These are phyloP conservation scores for Andrena flavipes DNA, from an alignment of 2,888 invertebrate genomes.

Conservation along the genomic window DNA sequence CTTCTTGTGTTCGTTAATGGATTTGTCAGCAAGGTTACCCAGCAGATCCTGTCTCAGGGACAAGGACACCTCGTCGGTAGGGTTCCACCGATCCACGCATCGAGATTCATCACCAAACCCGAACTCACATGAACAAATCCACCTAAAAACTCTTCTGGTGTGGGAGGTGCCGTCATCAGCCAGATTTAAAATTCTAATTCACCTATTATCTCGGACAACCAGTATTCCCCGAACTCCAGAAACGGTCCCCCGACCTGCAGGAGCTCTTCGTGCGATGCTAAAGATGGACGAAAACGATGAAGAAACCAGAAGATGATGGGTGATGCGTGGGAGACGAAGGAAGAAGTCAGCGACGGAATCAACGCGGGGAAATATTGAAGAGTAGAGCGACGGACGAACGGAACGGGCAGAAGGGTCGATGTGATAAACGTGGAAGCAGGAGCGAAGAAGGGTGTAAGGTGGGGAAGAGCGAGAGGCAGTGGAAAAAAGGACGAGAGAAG, in stretches of 20 bases:
- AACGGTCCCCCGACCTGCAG: slow-evolving; percentile 30
- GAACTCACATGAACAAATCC: slow-evolving; percentile 1
- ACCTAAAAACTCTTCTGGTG: neutral
- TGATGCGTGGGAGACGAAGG: neutral
- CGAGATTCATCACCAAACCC: neutral
- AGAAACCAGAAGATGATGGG: neutral
- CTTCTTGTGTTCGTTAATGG: neutral
- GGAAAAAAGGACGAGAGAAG: slow-evolving; percentile 37
- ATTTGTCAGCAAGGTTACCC: neutral
- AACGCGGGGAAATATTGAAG: slow-evolving; percentile 24
- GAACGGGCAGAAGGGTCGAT: neutral
- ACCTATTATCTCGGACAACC: slow-evolving; percentile 40
- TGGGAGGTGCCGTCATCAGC: slow-evolving; percentile 17
- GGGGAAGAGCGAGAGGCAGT: neutral
- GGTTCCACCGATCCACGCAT: no score
- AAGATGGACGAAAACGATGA: neutral
- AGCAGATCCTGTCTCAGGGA: neutral
- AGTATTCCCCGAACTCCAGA: slow-evolving; percentile 45
- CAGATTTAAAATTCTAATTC: slow-evolving; percentile 58
- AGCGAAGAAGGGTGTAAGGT: neutral
- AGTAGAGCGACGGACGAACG: neutral
- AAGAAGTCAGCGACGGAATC: neutral
- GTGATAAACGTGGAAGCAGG: slow-evolving; percentile 13
- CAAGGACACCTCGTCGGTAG: neutral
- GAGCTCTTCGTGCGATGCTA: slow-evolving; percentile 8